Evolutionary conservation across 1,140 invertebrate species (phyloP).

Genomic region (Octopus sinensis): DNA sequence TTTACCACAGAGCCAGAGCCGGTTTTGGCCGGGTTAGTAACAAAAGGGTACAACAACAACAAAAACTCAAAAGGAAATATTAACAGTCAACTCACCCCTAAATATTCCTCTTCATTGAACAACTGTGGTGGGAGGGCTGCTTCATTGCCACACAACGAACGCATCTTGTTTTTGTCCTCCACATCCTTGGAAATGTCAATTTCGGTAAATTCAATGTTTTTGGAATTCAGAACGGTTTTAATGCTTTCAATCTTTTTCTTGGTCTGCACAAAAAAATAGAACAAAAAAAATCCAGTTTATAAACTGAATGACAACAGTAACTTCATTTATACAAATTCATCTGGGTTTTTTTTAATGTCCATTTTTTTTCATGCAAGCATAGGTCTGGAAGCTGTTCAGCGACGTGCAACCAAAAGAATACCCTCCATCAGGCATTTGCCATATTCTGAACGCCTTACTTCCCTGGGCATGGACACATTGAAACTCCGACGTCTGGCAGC

Average conservation of each 20-base stretch:
- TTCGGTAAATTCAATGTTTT: neutral
- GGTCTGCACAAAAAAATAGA: neutral
- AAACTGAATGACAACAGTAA: too few relatives aligned
- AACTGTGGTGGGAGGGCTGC: neutral
- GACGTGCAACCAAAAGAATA: too few relatives aligned
- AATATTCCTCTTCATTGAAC: constrained; percentile 14
- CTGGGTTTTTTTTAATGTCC: too few relatives aligned
- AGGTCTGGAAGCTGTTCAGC: too few relatives aligned
- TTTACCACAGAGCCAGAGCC: too few relatives aligned
- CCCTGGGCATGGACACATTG: too few relatives aligned
- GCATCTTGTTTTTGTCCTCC: neutral
- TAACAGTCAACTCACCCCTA: constrained; percentile 3
- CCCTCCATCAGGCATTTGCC: too few relatives aligned
- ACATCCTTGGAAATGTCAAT: neutral
- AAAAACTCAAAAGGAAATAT: neutral
- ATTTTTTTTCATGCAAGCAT: too few relatives aligned
- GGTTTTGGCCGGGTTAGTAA: too few relatives aligned
- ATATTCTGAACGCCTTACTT: too few relatives aligned
- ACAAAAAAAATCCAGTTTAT: neutral
- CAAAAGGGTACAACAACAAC: neutral
- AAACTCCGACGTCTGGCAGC: too few relatives aligned
- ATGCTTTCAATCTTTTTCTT: neutral
- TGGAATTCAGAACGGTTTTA: neutral
- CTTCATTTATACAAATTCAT: too few relatives aligned
- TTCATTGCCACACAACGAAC: neutral